These are phyloP conservation scores for Platorchestia sp. DNA, from an alignment of 1,140 invertebrate species.

Conservation along the genomic window DNA sequence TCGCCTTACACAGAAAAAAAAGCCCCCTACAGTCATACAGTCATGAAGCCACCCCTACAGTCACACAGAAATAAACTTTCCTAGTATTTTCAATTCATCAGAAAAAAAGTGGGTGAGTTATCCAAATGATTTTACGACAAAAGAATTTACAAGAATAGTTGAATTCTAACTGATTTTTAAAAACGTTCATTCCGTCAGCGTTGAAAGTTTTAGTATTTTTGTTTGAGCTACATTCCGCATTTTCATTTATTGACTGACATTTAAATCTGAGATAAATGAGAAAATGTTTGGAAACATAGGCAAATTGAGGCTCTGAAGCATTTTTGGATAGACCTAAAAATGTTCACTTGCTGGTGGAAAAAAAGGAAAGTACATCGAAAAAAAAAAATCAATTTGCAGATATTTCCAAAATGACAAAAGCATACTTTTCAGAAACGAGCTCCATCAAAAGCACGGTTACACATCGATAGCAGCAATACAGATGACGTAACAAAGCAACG, in stretches of 20 bases:
- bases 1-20: background rate
- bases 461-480: conserved; percentile 17
- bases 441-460: conserved; percentile 5
- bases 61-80: background rate
- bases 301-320: background rate
- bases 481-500: background rate
- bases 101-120: background rate
- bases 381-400: background rate
- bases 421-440: background rate
- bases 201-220: background rate
- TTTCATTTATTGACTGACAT: background rate
- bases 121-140: background rate
- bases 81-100: background rate
- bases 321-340: background rate
- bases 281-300: background rate
- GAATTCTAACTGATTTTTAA: background rate
- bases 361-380: background rate
- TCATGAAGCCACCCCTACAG: background rate
- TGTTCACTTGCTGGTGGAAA: background rate
- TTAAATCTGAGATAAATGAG: background rate
- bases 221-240: background rate
- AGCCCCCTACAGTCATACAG: background rate
- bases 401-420: background rate
- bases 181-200: background rate
- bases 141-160: no score